These are phyloP conservation scores for Sphenopsis melanotis DNA, from an alignment of 2,797 vertebrate species.

Conservation along the genomic window DNA sequence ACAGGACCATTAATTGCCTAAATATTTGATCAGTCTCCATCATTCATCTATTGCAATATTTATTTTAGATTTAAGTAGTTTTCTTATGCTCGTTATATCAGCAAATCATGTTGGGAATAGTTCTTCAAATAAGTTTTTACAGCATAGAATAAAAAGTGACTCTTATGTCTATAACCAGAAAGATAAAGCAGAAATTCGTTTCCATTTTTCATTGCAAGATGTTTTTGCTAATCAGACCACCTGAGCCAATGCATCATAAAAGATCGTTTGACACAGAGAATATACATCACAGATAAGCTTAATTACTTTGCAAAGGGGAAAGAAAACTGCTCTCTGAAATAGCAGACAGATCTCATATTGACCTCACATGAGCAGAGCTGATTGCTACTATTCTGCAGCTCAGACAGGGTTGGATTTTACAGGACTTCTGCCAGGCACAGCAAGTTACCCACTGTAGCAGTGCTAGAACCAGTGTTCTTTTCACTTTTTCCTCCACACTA, in stretches of 20 bases:
- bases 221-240: background rate
- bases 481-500: background rate
- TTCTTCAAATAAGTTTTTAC: conserved; percentile 22
- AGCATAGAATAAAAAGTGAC: background rate
- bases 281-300: background rate
- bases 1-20: conserved; percentile 38
- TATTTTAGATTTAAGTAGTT: conserved; percentile 44
- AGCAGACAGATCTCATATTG: background rate
- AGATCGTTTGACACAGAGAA: background rate
- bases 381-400: background rate
- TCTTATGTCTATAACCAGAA: background rate
- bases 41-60: conserved; percentile 43
- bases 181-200: conserved; percentile 9
- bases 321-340: background rate
- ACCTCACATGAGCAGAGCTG: background rate
- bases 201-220: background rate
- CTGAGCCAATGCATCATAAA: background rate
- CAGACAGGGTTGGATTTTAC: background rate
- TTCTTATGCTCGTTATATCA: conserved; percentile 15
- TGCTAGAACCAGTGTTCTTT: background rate
- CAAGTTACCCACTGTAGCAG: background rate
- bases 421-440: background rate
- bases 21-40: conserved; percentile 47
- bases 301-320: conserved; percentile 2
- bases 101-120: background rate